Conservation (phyloP, 1,140 invertebrate species). For the Ostrea denselamellosa region DNA sequence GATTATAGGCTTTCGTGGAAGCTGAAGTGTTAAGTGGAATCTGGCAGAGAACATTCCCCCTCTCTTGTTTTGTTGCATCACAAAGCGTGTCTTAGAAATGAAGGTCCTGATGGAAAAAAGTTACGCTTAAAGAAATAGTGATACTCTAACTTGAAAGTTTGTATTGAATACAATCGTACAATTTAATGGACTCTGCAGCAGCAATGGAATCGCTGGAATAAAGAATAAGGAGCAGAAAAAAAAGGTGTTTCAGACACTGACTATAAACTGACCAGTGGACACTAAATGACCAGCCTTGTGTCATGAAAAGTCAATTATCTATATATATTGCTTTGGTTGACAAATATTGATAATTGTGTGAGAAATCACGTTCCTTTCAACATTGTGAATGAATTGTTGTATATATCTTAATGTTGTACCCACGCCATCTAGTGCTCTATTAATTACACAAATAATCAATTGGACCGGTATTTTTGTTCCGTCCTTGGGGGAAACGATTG, state of each 20-base stretch:
- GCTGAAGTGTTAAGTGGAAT: background rate
- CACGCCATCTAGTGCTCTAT: background rate
- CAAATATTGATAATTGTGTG: constrained; percentile 3
- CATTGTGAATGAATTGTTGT: background rate
- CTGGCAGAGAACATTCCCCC: background rate
- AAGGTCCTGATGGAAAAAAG: background rate
- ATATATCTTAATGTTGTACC: background rate
- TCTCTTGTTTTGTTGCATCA: background rate
- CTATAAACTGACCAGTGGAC: background rate
- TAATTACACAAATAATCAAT: constrained; percentile 36
- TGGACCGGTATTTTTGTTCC: background rate
- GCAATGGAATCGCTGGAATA: background rate
- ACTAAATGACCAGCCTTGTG: background rate
- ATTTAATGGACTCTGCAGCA: background rate
- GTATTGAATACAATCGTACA: too few relatives aligned
- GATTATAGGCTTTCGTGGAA: background rate
- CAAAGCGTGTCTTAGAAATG: background rate
- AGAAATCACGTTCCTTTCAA: background rate
- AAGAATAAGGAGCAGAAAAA: background rate
- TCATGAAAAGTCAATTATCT: background rate
- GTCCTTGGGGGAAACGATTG: background rate
- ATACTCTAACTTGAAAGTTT: background rate
- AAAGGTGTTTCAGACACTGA: background rate
- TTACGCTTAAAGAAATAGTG: too few relatives aligned
- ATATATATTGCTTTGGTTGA: background rate